Percentiles rank a stretch among this genome's conserved stretches.
These are phyloP conservation scores for Drosophila setifemur DNA, from an alignment of 1,140 invertebrate genomes.

Conservation along the genomic window DNA sequence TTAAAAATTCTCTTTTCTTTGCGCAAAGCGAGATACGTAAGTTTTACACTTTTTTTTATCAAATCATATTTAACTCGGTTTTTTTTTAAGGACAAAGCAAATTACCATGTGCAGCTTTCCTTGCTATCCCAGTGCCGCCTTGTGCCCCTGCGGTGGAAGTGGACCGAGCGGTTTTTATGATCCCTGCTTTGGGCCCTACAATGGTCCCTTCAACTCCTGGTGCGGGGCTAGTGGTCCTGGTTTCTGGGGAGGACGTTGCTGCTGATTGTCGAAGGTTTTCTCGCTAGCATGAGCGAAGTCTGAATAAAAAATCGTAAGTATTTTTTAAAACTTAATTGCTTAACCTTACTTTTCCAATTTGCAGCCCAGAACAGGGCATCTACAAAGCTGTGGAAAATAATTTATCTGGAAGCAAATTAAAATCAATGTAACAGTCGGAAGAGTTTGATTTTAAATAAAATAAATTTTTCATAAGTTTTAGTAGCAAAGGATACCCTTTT, in stretches of 20 bases:
- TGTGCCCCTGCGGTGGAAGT: conserved; percentile 44
- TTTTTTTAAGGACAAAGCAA: neutral
- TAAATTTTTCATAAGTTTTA: no score
- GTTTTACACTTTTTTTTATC: neutral
- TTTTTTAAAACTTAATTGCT: neutral
- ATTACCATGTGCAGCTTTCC: conserved; percentile 39
- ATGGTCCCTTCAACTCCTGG: conserved; percentile 49
- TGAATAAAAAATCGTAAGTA: neutral
- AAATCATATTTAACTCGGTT: no score
- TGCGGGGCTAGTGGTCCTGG: conserved; percentile 35
- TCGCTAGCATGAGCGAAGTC: neutral
- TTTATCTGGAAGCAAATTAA: neutral
- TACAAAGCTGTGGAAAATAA: neutral
- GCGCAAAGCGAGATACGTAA: neutral
- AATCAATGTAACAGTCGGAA: conserved; percentile 1
- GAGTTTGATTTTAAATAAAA: no score
- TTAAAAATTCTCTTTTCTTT: neutral
- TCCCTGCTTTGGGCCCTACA: conserved; percentile 37
- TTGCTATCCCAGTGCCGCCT: conserved; percentile 43
- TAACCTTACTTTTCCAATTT: neutral
- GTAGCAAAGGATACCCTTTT: no score
- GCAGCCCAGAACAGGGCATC: neutral
- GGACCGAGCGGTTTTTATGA: conserved; percentile 48
- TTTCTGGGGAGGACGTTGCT: conserved; percentile 40
- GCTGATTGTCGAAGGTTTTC: neutral